Evolutionary conservation across 35 echinoderm and acorn worm species (phyloP).

Genomic region (Apostichopus californicus): DNA sequence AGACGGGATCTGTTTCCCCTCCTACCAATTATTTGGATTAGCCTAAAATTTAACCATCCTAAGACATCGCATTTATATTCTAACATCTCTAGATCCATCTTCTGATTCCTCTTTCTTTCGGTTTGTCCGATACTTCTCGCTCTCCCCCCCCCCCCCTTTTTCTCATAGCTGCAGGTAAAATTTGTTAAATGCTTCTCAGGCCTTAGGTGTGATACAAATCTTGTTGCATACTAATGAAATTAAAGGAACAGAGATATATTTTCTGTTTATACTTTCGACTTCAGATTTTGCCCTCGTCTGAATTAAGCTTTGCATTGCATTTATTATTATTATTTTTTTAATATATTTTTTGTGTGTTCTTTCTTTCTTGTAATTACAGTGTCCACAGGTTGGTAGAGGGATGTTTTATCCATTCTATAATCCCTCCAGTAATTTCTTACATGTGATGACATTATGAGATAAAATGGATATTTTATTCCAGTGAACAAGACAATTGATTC

Average conservation of each 20-base stretch:
- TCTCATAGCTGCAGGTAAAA: neutral
- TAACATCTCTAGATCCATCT: neutral
- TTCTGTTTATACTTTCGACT: neutral
- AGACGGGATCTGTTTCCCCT: neutral
- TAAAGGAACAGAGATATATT: neutral
- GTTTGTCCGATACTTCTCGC: neutral
- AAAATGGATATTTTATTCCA: neutral
- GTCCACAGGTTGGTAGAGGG: neutral
- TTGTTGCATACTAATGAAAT: slow-evolving; percentile 19
- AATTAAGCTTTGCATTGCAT: neutral
- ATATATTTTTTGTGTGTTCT: neutral
- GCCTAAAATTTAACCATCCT: neutral
- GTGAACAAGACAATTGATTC: neutral
- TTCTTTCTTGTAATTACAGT: neutral
- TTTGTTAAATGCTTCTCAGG: neutral
- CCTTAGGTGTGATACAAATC: neutral
- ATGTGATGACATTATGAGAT: neutral
- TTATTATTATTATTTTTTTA: neutral
- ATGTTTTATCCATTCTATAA: neutral
- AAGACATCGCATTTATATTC: neutral
- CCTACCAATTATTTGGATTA: slow-evolving; percentile 23
- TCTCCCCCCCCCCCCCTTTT: neutral
- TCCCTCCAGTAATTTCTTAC: neutral
- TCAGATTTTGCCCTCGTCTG: neutral
- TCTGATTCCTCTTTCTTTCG: neutral